Conservation (phyloP, 2,113 vertebrate species). For the Chelonoidis abingdonii region DNA sequence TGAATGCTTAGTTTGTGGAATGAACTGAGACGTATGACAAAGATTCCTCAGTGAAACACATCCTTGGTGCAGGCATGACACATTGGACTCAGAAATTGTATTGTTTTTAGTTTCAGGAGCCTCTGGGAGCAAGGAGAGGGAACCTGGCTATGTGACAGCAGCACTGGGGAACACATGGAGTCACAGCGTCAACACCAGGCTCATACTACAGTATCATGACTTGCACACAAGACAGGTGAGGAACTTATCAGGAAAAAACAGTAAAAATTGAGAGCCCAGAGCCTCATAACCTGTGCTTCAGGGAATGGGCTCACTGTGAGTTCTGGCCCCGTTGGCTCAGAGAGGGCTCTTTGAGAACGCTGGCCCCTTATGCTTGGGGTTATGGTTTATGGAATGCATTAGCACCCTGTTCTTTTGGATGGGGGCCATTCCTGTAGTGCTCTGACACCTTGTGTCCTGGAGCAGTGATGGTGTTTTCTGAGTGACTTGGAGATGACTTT, state of each 20-base stretch:
- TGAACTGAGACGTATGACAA: not conserved
- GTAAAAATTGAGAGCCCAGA: not conserved
- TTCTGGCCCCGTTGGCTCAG: not conserved
- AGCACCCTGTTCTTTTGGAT: not conserved
- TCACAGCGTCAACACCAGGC: slow-evolving; percentile 86
- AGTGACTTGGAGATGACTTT: not conserved
- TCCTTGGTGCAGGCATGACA: not conserved
- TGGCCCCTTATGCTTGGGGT: not conserved
- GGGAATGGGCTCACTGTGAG: not conserved
- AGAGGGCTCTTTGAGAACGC: not conserved
- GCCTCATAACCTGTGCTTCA: not conserved
- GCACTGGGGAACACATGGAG: slow-evolving; percentile 89
- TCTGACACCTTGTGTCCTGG: not conserved
- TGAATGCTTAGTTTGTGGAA: not conserved
- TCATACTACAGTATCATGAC: slow-evolving; percentile 83
- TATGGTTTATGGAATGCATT: accelerated
- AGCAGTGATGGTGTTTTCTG: not conserved
- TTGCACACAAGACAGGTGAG: slow-evolving; percentile 82
- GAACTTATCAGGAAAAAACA: not conserved
- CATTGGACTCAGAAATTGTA: not conserved
- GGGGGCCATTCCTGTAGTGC: not conserved
- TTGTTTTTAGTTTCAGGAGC: slow-evolving; percentile 62
- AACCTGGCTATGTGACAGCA: slow-evolving; percentile 80
- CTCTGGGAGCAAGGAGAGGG: slow-evolving; percentile 55
- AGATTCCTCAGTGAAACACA: not conserved